Base-by-base conservation (phyloP, 2,888 invertebrate genomes). In the Apomyelois bistriatella region DNA sequence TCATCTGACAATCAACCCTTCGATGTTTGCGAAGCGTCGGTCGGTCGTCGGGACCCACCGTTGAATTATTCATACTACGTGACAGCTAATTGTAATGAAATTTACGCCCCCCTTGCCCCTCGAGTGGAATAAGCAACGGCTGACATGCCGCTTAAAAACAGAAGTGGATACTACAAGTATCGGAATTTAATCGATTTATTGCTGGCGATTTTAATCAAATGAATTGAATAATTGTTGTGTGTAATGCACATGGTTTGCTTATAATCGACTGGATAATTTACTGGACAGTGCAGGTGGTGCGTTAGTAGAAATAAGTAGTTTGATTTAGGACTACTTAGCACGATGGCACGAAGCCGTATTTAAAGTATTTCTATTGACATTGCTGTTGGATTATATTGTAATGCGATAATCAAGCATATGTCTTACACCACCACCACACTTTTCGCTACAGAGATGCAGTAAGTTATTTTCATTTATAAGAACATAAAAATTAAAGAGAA, bases 11-110 rank as follows among this genome's bases (percentile, higher is more conserved):
- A 78, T 79, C 78, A 84, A 84, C 87, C 86, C 83, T 85, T 83
- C 80, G 74, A 60, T 87, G 87, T 87, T 88, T 88, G 82, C 82
- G 72, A 8, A 32, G 9, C 22, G 22, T 22, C 22, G 22, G 22
- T 30, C 70, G 74, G 66, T 67, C 71, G 73, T 64, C 69, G 65
- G 67, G 71, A 68, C 73, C 71, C 55, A 53, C 54, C 54, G 70
- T 30, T 90, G 89, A 85, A 89, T 90, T 74, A 90, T 90, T 85
- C 88, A 90, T 84, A 72, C 74, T 64, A 64, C 70, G 77, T 79
- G 75, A 78, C 78, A 64, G 85, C 88, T 90, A 90, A 90, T 90
- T 90, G 88, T 90, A 89, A 90, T 90, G 82, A 85, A 88, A 89
- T 90, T 90, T 87, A 83, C 79, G 75, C 82, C 77, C 72, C 72